Conservation (phyloP, 2,888 invertebrate species). For the Thereva nobilitata region DNA sequence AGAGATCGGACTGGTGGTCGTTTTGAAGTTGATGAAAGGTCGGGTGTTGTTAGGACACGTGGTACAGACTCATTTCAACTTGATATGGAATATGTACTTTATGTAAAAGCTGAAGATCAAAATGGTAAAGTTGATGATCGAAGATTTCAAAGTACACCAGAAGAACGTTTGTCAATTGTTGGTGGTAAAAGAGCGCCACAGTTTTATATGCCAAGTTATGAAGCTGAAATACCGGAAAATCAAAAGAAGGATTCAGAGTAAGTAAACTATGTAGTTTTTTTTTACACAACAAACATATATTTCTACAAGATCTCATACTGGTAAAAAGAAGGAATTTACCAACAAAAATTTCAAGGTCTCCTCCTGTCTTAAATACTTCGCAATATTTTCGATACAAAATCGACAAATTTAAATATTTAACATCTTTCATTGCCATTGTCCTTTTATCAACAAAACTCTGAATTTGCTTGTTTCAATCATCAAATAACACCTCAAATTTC, state of each 20-base stretch:
- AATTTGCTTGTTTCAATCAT: too few species aligned
- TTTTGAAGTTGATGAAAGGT: constrained; percentile 88
- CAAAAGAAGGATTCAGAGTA: constrained; percentile 96
- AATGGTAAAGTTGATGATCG: constrained; percentile 91
- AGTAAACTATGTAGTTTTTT: constrained; percentile 57
- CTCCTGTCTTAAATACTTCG: too few species aligned
- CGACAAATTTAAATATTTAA: too few species aligned
- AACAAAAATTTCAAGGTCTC: too few species aligned
- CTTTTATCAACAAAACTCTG: too few species aligned
- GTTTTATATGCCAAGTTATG: constrained; percentile 94
- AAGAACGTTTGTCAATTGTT: constrained; percentile 89
- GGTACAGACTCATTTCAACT: constrained; percentile 91
- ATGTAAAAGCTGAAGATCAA: constrained; percentile 94
- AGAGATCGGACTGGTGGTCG: constrained; percentile 80
- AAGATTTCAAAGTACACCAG: constrained; percentile 86
- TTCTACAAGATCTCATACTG: too few species aligned
- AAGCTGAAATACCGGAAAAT: constrained; percentile 94
- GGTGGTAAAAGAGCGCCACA: constrained; percentile 98
- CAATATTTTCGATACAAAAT: too few species aligned
- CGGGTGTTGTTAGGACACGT: constrained; percentile 88
- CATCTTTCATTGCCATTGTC: too few species aligned
- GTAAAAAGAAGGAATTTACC: too few species aligned
- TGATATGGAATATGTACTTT: constrained; percentile 95
- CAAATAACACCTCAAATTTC: too few species aligned
- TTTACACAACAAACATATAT: too few species aligned